Percentiles rank a stretch among this genome's conserved stretches.
Evolutionary conservation across 2,113 vertebrate species (phyloP).

Genomic region (Vicugna pacos): DNA sequence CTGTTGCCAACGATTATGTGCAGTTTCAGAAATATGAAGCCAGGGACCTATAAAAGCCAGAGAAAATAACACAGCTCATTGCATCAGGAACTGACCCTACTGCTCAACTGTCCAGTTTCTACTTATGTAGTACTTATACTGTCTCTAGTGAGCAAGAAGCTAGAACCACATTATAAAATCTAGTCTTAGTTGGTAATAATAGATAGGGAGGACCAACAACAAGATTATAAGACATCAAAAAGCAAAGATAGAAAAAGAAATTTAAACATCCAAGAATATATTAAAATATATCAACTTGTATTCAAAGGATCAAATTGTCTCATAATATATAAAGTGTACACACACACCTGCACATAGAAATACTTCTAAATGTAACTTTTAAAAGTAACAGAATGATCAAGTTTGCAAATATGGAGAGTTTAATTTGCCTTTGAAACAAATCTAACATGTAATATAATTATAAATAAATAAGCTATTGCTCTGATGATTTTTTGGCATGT

Average conservation of each 20-base stretch:
- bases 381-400: too few species aligned
- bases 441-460: too few species aligned
- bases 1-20: too few species aligned
- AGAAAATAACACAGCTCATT: not conserved
- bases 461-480: too few species aligned
- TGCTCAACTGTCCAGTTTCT: not conserved
- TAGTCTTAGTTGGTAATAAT: not conserved
- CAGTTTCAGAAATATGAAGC: not conserved
- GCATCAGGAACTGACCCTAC: not conserved
- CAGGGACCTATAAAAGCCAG: not conserved
- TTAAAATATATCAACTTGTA: not conserved
- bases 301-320: too few species aligned
- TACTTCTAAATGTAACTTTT: too few species aligned
- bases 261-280: not conserved
- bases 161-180: not conserved
- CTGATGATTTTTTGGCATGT: too few species aligned
- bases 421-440: too few species aligned
- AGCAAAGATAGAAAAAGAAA: not conserved
- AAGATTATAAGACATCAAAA: not conserved
- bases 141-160: not conserved
- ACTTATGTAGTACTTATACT: not conserved
- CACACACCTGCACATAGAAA: too few species aligned
- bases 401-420: too few species aligned
- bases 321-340: too few species aligned
- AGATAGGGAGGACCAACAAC: too few species aligned